Base-by-base conservation (phyloP, 2,797 vertebrate genomes). In the Lacerta agilis region DNA sequence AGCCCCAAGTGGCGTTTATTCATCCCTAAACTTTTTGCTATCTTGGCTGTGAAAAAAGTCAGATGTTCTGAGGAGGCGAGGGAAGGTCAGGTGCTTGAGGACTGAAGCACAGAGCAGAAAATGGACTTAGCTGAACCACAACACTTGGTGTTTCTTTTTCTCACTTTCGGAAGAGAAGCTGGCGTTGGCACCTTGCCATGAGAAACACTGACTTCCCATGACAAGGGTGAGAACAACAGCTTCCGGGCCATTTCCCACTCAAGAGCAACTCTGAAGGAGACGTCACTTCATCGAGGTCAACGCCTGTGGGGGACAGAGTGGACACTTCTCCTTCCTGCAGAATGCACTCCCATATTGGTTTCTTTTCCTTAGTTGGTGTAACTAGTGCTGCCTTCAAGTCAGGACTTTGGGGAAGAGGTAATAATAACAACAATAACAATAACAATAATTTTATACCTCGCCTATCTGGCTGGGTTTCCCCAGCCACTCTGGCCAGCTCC, bases 191-290 rank as follows among this genome's bases (percentile, higher is more conserved):
- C 38, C 49, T 79, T 72, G 87, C 82, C 66, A 79, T 20, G 67
- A 78, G 64, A 84, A 88, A 88, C 49, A 72, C 76, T 61, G 15
- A 45, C 55, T 84, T 84, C 61, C 64, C 76, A 27, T 27, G 38
- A 88, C 67, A 79, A 79, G 67, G 66, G 82, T 8, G 76, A 64
- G 84, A 88, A 88, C 82, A 79, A 36, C 82, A 79, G 45, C 82
- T 84, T 71, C 82, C 75, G 61, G 66, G 49, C 15, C 29, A 71
- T 79, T 88, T 83, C 23, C 71, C 38, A 72, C 29, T 73, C 66
- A 72, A 58, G 49, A 84, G 75, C 87, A 84, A 64, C 25, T 86
- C 64, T 86, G 77, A 80, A 77, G 5, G 29, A 83, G 17, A 29
- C 4, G 13, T 8, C 36, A 84, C 29, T 83, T 33, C 36, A 18